Evolutionary conservation across 2,888 invertebrate genomes (phyloP), one percentile per base, ranked within the genome.

Genomic region (Coecobrya sp.): DNA sequence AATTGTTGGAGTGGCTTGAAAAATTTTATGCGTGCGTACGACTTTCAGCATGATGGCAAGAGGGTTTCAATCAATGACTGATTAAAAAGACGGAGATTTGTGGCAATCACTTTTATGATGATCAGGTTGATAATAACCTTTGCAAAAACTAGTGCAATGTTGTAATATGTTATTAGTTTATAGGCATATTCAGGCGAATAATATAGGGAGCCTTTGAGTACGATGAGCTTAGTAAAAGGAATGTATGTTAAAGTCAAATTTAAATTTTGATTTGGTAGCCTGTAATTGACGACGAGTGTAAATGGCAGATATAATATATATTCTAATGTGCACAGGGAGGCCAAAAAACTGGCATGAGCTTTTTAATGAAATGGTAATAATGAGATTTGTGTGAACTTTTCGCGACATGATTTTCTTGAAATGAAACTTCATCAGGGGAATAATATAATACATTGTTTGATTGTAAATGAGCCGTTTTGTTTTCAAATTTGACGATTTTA

Each of bases 11-110:
- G 79, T 52, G 52, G 27, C 49, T 52, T 79, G 79, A 79, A 79
- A 79, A 79, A 79, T 79, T 36, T 36, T 79, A 55, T 79, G 79
- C 79, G 79, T 79, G 52, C 27, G 52, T 52, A 79, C 79, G 52
- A 79, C 52, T 79, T 79, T 79, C 27, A n/a, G 4, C n/a, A 52
- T n/a, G n/a, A 52, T 11, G 27, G 16, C 65, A 70, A 19, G 42
- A n/a, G 42, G 42, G 70, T 42, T 76, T 76, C 49, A 76, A 76
- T 76, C 49, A 76, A 76, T 76, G 76, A 30, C 42, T 79, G 79
- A 79, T 79, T 79, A 52, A 52, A 79, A 79, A 65, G 52, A 79
- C 52, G 16, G 25, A 55, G 27, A 79, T 79, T 79, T 79, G 79
- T 79, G 52, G 79, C 79, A 52, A 52, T 49, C 76, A 70, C 36